Conservation (phyloP, 2,797 vertebrate species). For the Lithobates sylvaticus region DNA sequence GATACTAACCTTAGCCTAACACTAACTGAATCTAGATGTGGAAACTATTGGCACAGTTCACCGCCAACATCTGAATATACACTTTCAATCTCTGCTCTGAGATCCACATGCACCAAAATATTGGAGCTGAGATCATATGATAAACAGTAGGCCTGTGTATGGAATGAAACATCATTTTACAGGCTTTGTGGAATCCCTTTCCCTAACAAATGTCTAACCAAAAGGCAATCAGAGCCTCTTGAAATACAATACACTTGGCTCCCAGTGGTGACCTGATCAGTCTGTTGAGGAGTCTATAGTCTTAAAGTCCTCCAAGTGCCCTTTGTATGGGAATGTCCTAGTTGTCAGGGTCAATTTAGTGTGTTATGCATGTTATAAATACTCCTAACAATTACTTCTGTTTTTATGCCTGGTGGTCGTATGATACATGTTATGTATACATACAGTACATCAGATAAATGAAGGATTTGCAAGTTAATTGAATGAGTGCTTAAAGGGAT, state of each 20-base stretch:
- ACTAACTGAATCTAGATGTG: too few species aligned
- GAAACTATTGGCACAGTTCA: too few species aligned
- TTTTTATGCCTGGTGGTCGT: slow-evolving; percentile 1
- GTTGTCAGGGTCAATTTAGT: slow-evolving; percentile 44
- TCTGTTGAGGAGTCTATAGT: not conserved
- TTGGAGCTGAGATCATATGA: too few species aligned
- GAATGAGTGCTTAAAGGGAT: slow-evolving; percentile 18
- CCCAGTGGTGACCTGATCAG: not conserved
- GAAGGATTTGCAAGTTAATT: not conserved
- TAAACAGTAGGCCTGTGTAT: too few species aligned
- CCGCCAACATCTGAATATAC: too few species aligned
- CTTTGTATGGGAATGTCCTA: slow-evolving; percentile 37
- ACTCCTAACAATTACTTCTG: slow-evolving; percentile 14
- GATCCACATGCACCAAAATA: too few species aligned
- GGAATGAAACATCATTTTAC: too few species aligned
- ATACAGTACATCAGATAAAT: not conserved
- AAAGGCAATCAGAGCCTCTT: not conserved
- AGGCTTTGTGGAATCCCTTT: not conserved
- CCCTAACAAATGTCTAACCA: not conserved
- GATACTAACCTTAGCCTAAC: too few species aligned
- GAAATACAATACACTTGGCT: slow-evolving; percentile 7
- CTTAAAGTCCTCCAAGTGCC: slow-evolving; percentile 33
- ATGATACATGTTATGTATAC: slow-evolving; percentile 5
- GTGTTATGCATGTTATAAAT: slow-evolving; percentile 26
- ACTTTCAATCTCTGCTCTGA: too few species aligned